These are phyloP conservation scores for Branchellion lobata DNA, from an alignment of 2,888 invertebrate species.

Conservation along the genomic window DNA sequence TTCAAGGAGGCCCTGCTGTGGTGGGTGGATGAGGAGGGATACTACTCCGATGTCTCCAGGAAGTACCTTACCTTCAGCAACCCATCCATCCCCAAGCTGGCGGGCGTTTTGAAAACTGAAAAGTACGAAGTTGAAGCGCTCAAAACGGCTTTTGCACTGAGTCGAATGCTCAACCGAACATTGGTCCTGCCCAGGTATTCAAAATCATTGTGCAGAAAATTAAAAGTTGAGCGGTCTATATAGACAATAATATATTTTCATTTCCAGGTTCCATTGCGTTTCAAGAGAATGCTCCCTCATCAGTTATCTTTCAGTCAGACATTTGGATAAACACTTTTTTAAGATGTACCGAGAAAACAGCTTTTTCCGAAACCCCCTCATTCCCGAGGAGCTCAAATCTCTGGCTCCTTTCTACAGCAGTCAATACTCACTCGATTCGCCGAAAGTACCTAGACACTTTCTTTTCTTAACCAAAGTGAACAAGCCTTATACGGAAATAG, in stretches of 20 bases:
- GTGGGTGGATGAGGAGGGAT: conserved; percentile 44
- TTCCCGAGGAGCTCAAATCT: background rate
- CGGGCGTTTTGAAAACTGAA: background rate
- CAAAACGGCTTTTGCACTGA: conserved; percentile 38
- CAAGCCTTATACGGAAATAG: too few species aligned
- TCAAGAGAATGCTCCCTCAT: conserved; percentile 8
- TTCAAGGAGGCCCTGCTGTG: conserved; percentile 48
- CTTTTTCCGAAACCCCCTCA: background rate
- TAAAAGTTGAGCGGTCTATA: background rate
- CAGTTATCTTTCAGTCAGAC: background rate
- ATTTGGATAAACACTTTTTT: background rate
- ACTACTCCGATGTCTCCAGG: conserved; percentile 43
- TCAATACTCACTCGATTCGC: background rate
- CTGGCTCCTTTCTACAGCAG: background rate
- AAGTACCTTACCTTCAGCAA: conserved; percentile 48
- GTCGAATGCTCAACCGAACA: conserved; percentile 45
- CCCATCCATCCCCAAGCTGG: conserved; percentile 30
- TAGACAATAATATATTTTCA: background rate
- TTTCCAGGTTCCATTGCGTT: conserved; percentile 2
- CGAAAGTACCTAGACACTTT: conserved; percentile 2
- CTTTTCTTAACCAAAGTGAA: too few species aligned
- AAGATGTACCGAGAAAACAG: conserved; percentile 15
- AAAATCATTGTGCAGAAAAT: too few species aligned
- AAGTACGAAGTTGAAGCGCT: conserved; percentile 35
- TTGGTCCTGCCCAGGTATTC: conserved; percentile 49